phyloP scores from a whole-genome alignment of 2,113 vertebrate genomes.

The human (Homo sapiens) region GRCh38 chr5:133354501-133355000 shows the following conservation, averaged over 20 bases:
- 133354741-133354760: not conserved
- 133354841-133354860: rapidly evolving
- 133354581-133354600: not conserved
- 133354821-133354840: not conserved
- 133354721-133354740: not conserved
- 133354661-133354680: not conserved
- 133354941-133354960: rapidly evolving
- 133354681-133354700: rapidly evolving
- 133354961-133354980: not conserved
- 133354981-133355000: not conserved
- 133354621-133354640: not conserved
- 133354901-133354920: not conserved
- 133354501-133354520: not conserved
- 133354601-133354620: not conserved
- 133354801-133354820: not conserved
- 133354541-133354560: not conserved
- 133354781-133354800: rapidly evolving
- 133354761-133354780: not conserved
- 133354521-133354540: no score
- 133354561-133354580: not conserved
- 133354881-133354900: not conserved
- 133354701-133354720: not conserved
- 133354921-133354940: not conserved
- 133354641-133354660: not conserved
- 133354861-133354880: rapidly evolving